These are phyloP conservation scores for Engraulis encrasicolus DNA, from an alignment of 2,113 vertebrate genomes.

Conservation along the genomic window DNA sequence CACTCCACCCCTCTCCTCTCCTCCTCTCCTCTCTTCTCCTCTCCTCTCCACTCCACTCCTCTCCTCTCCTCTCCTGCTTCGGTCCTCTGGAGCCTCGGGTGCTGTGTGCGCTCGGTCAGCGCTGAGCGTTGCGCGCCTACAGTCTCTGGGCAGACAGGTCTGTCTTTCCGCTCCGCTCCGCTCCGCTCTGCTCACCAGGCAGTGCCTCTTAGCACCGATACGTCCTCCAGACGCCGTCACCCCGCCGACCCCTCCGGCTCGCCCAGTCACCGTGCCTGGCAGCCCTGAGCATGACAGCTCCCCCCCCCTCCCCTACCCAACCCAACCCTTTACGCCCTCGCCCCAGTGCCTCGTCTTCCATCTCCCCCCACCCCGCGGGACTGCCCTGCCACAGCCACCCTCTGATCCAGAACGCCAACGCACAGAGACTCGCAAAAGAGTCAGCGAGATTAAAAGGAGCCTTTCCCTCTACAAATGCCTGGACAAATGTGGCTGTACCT, in stretches of 20 bases:
- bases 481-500: constrained; percentile 3
- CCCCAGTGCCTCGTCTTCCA: not conserved
- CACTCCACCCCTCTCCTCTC: not conserved
- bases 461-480: not conserved
- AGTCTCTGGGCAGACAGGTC: constrained; percentile 8
- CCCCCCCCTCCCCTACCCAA: not conserved
- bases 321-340: not conserved
- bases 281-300: not conserved
- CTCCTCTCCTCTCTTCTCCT: not conserved
- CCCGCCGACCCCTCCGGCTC: constrained; percentile 1
- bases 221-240: not conserved
- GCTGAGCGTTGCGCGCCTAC: not conserved
- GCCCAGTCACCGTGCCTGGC: not conserved
- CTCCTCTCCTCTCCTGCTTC: not conserved
- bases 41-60: not conserved
- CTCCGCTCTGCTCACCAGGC: not conserved
- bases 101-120: not conserved
- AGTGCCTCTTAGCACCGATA: not conserved
- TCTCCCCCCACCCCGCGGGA: not conserved
- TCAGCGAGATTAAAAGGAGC: not conserved
- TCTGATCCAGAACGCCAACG: constrained; percentile 14
- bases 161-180: constrained; percentile 4
- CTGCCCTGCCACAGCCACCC: not conserved
- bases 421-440: constrained; percentile 8
- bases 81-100: not conserved